Conservation (phyloP, 2,113 vertebrate genomes). For the Alligator sinensis region DNA sequence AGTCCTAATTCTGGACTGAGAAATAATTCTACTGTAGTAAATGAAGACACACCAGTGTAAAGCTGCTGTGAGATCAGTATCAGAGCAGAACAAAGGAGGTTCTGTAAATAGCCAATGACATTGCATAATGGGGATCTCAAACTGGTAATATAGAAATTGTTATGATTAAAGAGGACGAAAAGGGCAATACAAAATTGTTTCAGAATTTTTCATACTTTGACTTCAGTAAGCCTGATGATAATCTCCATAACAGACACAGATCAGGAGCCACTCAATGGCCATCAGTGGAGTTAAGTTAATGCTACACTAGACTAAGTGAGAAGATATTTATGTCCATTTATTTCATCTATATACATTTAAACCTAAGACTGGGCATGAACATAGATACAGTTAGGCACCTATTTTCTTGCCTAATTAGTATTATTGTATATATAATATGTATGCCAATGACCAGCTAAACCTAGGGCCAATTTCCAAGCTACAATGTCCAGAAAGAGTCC, state of each 20-base stretch:
- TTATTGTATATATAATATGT: fast-evolving
- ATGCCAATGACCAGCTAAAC: neutral
- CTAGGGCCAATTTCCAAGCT: neutral
- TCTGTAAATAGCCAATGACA: neutral
- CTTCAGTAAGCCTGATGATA: neutral
- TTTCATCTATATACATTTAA: neutral
- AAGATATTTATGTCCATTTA: neutral
- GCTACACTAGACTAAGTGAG: neutral
- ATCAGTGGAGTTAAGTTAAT: neutral
- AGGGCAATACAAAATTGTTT: neutral
- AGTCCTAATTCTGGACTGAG: neutral
- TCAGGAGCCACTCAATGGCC: neutral
- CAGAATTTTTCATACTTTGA: neutral
- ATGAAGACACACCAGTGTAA: neutral
- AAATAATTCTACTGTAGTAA: neutral
- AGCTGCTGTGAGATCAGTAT: neutral
- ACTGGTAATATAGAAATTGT: neutral
- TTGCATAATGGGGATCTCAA: constrained; percentile 9
- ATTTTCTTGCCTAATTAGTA: neutral
- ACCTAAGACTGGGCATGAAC: neutral
- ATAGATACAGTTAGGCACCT: neutral
- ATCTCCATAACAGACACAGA: constrained; percentile 19
- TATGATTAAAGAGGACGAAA: neutral
- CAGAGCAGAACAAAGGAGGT: neutral
- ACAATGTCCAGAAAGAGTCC: neutral